Percentiles rank a stretch among this genome's conserved stretches.
phyloP scores from a whole-genome alignment of 1,140 invertebrate genomes.

The Apis laboriosa region DNA sequence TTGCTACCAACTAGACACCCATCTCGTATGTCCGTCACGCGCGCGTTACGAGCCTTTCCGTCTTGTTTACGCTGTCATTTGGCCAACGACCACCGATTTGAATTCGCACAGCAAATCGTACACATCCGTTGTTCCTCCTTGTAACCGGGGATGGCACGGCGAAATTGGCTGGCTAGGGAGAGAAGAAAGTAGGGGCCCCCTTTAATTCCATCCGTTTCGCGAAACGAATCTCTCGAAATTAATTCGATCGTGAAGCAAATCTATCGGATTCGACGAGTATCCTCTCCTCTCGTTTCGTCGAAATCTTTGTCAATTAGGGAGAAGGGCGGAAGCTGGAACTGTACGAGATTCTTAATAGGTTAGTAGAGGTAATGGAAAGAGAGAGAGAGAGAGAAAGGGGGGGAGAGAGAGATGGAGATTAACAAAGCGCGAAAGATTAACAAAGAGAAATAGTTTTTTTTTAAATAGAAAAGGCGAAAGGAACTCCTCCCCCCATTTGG shows the following conservation, averaged over 20 bases:
- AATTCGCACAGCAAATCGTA: constrained; percentile 56
- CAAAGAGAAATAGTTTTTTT: neutral
- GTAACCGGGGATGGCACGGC: neutral
- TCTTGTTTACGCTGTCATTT: constrained; percentile 66
- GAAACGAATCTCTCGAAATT: constrained; percentile 31
- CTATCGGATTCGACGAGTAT: neutral
- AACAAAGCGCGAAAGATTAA: no score
- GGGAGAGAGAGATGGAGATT: no score
- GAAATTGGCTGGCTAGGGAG: neutral
- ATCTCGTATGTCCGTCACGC: constrained; percentile 61
- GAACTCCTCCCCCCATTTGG: no score
- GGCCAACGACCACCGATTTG: constrained; percentile 56
- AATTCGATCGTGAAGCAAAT: constrained; percentile 8
- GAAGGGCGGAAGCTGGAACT: no score
- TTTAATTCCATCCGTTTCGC: constrained; percentile 28
- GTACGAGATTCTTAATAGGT: no score
- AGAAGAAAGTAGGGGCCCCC: neutral
- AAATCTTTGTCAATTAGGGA: neutral
- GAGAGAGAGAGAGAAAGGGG: no score
- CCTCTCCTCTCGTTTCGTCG: neutral
- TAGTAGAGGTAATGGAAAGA: no score
- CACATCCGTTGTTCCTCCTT: constrained; percentile 8
- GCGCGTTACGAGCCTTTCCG: constrained; percentile 50
- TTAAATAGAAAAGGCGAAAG: neutral
- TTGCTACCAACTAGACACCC: constrained; percentile 9